Evolutionary conservation across 2,113 vertebrate genomes (phyloP).

Genomic region (Ahaetulla prasina): DNA sequence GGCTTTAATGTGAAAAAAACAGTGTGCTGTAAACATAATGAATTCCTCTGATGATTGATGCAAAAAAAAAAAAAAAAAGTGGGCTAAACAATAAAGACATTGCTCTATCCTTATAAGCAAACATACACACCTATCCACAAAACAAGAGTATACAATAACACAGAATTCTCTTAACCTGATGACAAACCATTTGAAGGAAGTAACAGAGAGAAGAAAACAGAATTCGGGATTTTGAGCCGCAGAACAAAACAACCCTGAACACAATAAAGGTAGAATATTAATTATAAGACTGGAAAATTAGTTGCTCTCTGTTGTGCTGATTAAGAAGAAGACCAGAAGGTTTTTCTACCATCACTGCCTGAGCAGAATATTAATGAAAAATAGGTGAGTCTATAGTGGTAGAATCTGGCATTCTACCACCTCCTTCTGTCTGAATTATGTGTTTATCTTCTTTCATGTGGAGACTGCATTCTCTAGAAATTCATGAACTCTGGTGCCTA

Average conservation of each 20-base stretch:
- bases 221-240: not conserved
- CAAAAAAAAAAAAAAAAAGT: slow-evolving; percentile 22
- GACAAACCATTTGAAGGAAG: not conserved
- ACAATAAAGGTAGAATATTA: not conserved
- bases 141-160: not conserved
- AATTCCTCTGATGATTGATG: slow-evolving; percentile 13
- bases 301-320: not conserved
- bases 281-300: not conserved
- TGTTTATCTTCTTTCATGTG: not conserved
- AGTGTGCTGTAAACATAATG: not conserved
- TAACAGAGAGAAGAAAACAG: not conserved
- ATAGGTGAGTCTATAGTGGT: not conserved
- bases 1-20: slow-evolving; percentile 11
- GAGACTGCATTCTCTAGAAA: not conserved
- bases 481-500: not conserved
- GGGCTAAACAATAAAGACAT: not conserved
- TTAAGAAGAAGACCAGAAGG: not conserved
- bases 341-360: not conserved
- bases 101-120: not conserved
- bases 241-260: not conserved
- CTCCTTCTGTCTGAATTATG: not conserved
- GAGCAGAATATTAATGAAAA: not conserved
- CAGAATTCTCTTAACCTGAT: not conserved
- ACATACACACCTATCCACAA: not conserved
- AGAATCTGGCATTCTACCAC: not conserved